phyloP scores from a whole-genome alignment of 2,888 invertebrate genomes.

The Zele albiditarsus region DNA sequence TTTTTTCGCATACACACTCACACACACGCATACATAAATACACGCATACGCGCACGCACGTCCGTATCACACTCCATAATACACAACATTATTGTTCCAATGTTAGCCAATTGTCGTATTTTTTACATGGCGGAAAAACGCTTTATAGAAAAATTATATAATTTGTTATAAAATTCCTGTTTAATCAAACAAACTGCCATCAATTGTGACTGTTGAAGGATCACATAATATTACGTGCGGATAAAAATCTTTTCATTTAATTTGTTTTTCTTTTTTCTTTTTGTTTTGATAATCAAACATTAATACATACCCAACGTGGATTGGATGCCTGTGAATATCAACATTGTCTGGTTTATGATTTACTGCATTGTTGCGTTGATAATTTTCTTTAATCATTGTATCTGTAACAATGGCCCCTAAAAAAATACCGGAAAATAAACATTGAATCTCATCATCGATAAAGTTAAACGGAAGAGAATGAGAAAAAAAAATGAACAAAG shows the following conservation, averaged over 20 bases:
- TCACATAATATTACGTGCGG: not conserved
- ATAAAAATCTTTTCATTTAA: conserved; percentile 16
- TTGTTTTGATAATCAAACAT: conserved; percentile 1
- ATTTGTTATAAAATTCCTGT: conserved; percentile 4
- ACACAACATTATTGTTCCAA: conserved; percentile 71
- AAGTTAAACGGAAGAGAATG: conserved; percentile 21
- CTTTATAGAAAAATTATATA: conserved; percentile 17
- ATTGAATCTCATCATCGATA: conserved; percentile 43
- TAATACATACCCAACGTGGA: conserved; percentile 78
- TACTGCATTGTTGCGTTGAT: conserved; percentile 72
- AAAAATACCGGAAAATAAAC: conserved; percentile 8
- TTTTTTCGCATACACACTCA: not conserved
- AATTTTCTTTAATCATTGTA: conserved; percentile 72
- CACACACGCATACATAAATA: not conserved
- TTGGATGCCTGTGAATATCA: conserved; percentile 78
- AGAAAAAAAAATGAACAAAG: conserved; percentile 9
- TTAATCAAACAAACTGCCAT: not conserved
- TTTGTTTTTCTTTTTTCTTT: not conserved
- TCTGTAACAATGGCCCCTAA: conserved; percentile 69
- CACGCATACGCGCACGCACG: conserved; percentile 57
- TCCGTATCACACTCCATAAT: conserved; percentile 69
- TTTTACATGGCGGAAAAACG: conserved; percentile 51
- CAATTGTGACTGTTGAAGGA: not conserved
- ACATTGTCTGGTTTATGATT: conserved; percentile 78
- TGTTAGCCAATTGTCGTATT: conserved; percentile 54